phyloP scores from a whole-genome alignment of 2,113 vertebrate genomes.

The Lepidothrix coronata region DNA sequence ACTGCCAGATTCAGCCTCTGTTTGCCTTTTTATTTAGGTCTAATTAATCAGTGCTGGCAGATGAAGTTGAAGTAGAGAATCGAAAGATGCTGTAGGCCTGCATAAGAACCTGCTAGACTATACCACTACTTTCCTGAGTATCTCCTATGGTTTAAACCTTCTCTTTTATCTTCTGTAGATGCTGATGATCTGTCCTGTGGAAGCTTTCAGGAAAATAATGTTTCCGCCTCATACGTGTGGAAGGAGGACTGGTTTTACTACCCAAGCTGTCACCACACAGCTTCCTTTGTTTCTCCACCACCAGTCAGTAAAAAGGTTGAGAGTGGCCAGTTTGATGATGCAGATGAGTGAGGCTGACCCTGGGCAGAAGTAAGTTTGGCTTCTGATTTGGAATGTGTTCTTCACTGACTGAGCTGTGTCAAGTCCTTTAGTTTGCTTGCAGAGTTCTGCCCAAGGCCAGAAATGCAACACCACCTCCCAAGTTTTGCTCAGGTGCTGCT shows the following conservation, averaged over 20 bases:
- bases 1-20: not conserved
- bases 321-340: conserved; percentile 78
- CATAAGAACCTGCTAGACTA: not conserved
- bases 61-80: not conserved
- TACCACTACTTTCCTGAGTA: not conserved
- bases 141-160: not conserved
- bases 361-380: conserved; percentile 9
- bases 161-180: conserved; percentile 67
- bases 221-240: conserved; percentile 44
- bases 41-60: not conserved
- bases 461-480: not conserved
- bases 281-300: conserved; percentile 50
- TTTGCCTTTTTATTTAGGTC: not conserved
- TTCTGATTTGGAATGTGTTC: not conserved
- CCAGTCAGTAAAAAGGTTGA: conserved; percentile 58
- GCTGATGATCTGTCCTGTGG: conserved; percentile 67
- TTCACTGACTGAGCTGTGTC: not conserved
- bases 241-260: conserved; percentile 71
- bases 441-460: not conserved
- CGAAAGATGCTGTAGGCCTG: not conserved
- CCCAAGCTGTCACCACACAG: conserved; percentile 68
- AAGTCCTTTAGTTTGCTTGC: not conserved
- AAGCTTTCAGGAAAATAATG: conserved; percentile 67
- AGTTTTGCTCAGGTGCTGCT: not conserved
- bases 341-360: conserved; percentile 67